A percentile compares a stretch with the other conserved stretches of the same genome.
Evolutionary conservation across 1,140 invertebrate genomes (phyloP).

Genomic region (Saccostrea cuccullata): DNA sequence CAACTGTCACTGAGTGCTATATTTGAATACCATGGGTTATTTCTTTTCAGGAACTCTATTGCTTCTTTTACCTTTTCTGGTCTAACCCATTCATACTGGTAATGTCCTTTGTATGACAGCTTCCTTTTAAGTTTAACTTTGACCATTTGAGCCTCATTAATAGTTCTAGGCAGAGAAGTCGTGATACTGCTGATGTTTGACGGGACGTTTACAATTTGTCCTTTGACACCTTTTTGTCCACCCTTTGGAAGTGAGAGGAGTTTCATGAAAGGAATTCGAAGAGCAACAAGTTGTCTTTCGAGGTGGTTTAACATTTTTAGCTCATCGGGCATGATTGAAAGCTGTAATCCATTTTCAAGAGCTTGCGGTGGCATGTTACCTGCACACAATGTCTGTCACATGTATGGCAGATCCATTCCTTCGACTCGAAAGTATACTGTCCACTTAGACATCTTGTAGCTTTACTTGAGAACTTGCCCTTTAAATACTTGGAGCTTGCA

Average conservation of each 20-base stretch:
- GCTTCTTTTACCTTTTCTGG: neutral
- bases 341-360: constrained; percentile 23
- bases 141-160: neutral
- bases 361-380: constrained; percentile 28
- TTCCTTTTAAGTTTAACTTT: constrained; percentile 43
- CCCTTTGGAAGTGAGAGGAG: constrained; percentile 32
- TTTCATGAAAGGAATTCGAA: too few species aligned
- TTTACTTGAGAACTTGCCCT: neutral
- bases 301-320: constrained; percentile 15
- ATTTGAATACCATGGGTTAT: too few species aligned
- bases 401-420: constrained; percentile 49
- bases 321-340: neutral
- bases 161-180: constrained; percentile 24
- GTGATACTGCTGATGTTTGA: constrained; percentile 17
- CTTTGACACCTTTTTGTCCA: constrained; percentile 42
- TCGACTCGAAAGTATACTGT: neutral
- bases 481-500: neutral
- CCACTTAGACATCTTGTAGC: neutral
- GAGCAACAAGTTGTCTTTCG: too few species aligned
- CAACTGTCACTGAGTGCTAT: too few species aligned
- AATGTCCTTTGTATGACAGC: constrained; percentile 39
- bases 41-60: neutral
- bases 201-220: constrained; percentile 48
- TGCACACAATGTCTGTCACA: constrained; percentile 39
- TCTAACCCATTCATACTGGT: constrained; percentile 37